These are phyloP conservation scores for Fulica atra DNA, from an alignment of 2,113 vertebrate species.

Conservation along the genomic window DNA sequence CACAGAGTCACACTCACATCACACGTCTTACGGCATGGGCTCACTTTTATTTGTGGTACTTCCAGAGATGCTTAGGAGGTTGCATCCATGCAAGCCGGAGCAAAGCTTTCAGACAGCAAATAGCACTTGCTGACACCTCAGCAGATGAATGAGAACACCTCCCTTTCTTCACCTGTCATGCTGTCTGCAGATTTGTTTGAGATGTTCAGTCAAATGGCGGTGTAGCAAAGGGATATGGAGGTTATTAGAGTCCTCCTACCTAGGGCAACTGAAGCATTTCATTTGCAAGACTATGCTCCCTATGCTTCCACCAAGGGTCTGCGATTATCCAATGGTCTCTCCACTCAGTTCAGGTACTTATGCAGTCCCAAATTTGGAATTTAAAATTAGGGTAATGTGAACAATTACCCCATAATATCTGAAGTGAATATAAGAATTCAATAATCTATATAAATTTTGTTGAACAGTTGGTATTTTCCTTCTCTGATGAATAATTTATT, in stretches of 20 bases:
- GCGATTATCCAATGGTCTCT: background rate
- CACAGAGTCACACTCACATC: accelerated
- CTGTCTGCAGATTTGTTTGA: background rate
- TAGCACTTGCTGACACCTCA: background rate
- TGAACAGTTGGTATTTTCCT: background rate
- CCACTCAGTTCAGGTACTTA: background rate
- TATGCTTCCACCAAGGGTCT: accelerated
- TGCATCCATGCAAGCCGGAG: background rate
- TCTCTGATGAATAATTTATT: background rate
- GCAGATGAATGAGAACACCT: background rate
- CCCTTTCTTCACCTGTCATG: accelerated
- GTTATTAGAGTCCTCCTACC: background rate
- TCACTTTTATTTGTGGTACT: background rate
- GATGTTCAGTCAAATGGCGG: background rate
- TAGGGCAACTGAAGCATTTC: background rate
- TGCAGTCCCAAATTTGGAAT: background rate
- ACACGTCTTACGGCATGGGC: background rate
- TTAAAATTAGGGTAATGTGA: background rate
- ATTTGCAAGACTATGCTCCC: background rate
- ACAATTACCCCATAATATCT: background rate
- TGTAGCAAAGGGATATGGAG: background rate
- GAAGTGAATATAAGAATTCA: background rate
- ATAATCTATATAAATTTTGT: background rate
- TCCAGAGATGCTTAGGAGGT: background rate
- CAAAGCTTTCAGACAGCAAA: background rate